A percentile compares a stretch with the other conserved stretches of the same genome.
Evolutionary conservation across 2,888 invertebrate genomes (phyloP).

Genomic region (Spialia ferax): DNA sequence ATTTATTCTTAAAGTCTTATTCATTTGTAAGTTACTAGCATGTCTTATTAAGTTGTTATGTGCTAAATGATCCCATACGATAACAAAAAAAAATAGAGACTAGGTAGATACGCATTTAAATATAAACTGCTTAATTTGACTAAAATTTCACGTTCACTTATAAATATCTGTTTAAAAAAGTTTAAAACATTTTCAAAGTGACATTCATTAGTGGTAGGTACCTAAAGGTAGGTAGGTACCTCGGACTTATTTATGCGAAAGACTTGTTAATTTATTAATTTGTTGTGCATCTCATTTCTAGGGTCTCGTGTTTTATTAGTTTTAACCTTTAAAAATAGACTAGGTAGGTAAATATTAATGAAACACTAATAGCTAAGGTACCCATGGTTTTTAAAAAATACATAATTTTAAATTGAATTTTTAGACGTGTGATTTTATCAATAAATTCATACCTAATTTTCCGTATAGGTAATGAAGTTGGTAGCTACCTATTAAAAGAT

Average conservation of each 20-base stretch:
- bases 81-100: slow-evolving; percentile 1
- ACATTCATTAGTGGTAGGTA: slow-evolving; percentile 53
- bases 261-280: slow-evolving; percentile 43
- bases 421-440: too few relatives aligned
- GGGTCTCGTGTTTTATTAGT: slow-evolving; percentile 26
- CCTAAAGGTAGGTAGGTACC: slow-evolving; percentile 11
- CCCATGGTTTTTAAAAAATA: too few relatives aligned
- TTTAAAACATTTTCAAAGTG: slow-evolving; percentile 52
- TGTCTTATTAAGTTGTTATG: not conserved
- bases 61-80: not conserved
- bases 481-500: too few relatives aligned
- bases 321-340: slow-evolving; percentile 14
- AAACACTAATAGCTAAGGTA: too few relatives aligned
- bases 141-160: slow-evolving; percentile 2
- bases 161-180: slow-evolving; percentile 4
- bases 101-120: too few relatives aligned
- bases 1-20: too few relatives aligned
- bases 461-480: too few relatives aligned
- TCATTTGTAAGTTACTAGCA: too few relatives aligned
- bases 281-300: slow-evolving; percentile 30
- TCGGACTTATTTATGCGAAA: slow-evolving; percentile 33
- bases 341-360: too few relatives aligned
- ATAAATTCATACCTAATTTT: too few relatives aligned
- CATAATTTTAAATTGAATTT: too few relatives aligned
- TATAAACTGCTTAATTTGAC: slow-evolving; percentile 36